phyloP scores from a whole-genome alignment of 1,140 invertebrate genomes.

The Aradophagus sp. region DNA sequence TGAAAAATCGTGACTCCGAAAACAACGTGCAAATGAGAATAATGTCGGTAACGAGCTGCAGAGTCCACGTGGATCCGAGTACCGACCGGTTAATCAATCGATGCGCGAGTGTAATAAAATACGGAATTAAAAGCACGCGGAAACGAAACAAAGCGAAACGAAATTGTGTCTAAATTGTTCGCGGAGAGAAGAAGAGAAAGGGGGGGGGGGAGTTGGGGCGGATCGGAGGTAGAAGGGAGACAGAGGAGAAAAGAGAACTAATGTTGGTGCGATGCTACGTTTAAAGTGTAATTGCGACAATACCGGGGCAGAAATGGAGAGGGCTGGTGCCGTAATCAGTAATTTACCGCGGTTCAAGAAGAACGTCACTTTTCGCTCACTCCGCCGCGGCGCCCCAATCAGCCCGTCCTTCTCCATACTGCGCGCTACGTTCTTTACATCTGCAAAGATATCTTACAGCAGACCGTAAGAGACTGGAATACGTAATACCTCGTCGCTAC shows the following conservation, averaged over 20 bases:
- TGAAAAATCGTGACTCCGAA: too few relatives aligned
- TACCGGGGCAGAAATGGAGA: slow-evolving; percentile 34
- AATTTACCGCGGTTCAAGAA: slow-evolving; percentile 57
- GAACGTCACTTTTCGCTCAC: slow-evolving; percentile 42
- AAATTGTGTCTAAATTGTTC: slow-evolving; percentile 52
- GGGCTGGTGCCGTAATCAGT: slow-evolving; percentile 52
- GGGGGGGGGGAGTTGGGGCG: background rate
- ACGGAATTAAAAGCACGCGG: slow-evolving; percentile 33
- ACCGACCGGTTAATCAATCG: slow-evolving; percentile 43
- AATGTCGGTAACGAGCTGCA: too few relatives aligned
- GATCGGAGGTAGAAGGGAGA: too few relatives aligned
- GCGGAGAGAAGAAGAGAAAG: slow-evolving; percentile 3
- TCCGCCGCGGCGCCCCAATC: slow-evolving; percentile 4
- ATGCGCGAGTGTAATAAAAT: slow-evolving; percentile 35
- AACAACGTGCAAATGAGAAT: too few relatives aligned
- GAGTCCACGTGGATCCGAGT: too few relatives aligned
- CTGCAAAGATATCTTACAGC: slow-evolving; percentile 48
- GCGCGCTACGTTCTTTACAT: slow-evolving; percentile 36
- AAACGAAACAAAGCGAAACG: slow-evolving; percentile 35
- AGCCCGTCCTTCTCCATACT: slow-evolving; percentile 25
- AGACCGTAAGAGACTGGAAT: slow-evolving; percentile 47
- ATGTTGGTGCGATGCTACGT: slow-evolving; percentile 41
- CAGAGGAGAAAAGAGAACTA: too few relatives aligned
- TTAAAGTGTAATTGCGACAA: slow-evolving; percentile 56
- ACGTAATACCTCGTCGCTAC: slow-evolving; percentile 45